Evolutionary conservation across 2,113 vertebrate genomes (phyloP), one percentile per base, ranked within the genome.

Genomic region (Orthonyx spaldingii): DNA sequence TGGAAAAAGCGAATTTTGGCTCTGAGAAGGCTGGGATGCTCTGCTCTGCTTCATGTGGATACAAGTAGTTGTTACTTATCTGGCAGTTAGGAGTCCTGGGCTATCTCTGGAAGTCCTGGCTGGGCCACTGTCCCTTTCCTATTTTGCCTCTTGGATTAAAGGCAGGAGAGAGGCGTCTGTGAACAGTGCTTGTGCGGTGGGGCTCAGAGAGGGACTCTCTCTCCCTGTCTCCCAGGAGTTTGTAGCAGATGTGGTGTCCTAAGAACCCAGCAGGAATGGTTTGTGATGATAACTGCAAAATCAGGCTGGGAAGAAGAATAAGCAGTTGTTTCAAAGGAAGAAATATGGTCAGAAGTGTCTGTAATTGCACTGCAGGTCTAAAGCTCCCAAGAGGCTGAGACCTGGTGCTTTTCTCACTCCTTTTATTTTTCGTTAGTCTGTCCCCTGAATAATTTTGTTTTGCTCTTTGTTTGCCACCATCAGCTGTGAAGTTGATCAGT

Each of bases 111-210:
- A 59, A 42, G n/a, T 82, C 52, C 19, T 70, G 74, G 19, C n/a
- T 84, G 44, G 39, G 56, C 61, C 7, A 2, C 30, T 53, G 39
- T 1, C 23, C 64, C 3, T 8, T 26, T 60, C 39, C 32, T 37
- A 0, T 26, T 63, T 50, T 5, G 5, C 32, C 1, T 21, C 17
- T 39, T 18, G 11, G 42, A 11, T 59, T 10, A 49, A 71, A 75
- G 59, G 42, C 42, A 64, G 66, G 26, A 26, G 55, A 44, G 65
- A 15, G 27, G n/a, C 7, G 9, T 42, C 16, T 22, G 7, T 0
- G 7, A 26, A 2, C 2, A 1, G 27, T 44, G 37, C 11, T n/a
- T 13, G 41, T 22, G 52, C 50, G 30, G 3, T 0, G 1, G 42
- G 19, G 11, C 69, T 78, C 6, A 1, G n/a, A 14, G 20, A 35